Percentiles rank a stretch among this genome's conserved stretches.
Evolutionary conservation across 2,888 invertebrate genomes (phyloP).

Genomic region (Diplazon laetatorius): DNA sequence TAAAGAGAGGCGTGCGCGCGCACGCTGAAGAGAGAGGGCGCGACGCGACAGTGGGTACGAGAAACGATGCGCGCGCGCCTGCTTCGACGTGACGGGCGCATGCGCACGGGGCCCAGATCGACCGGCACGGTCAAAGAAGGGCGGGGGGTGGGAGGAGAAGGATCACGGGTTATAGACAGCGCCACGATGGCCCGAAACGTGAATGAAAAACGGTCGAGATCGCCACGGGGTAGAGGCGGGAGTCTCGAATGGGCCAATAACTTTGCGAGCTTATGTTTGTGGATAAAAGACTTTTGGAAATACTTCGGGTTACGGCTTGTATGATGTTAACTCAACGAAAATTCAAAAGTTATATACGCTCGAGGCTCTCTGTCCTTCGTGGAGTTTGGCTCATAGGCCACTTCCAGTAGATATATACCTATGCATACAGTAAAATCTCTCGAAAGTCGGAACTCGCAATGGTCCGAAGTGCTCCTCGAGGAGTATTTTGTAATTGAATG

Average conservation of each 20-base stretch:
- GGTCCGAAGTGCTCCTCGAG: too few relatives aligned
- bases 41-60: conserved; percentile 5
- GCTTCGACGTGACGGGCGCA: background rate
- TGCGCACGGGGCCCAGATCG: conserved; percentile 25
- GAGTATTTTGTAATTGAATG: too few relatives aligned
- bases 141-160: conserved; percentile 63
- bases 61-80: background rate
- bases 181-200: conserved; percentile 58
- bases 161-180: conserved; percentile 57
- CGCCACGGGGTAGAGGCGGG: conserved; percentile 74
- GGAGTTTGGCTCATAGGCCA: conserved; percentile 1
- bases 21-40: conserved; percentile 1
- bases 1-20: conserved; percentile 39
- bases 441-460: too few relatives aligned
- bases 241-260: conserved; percentile 78
- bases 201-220: conserved; percentile 74
- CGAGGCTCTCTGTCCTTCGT: conserved; percentile 23
- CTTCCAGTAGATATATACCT: too few relatives aligned
- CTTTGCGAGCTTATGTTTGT: conserved; percentile 77
- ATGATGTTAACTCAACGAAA: conserved; percentile 42
- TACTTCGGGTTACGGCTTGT: conserved; percentile 72
- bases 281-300: conserved; percentile 73
- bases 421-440: too few relatives aligned
- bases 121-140: background rate
- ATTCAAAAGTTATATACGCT: conserved; percentile 45